Percentiles rank a stretch among this genome's conserved stretches.
Evolutionary conservation across 2,113 vertebrate species (phyloP).

Genomic region (Hemichromis elongatus): DNA sequence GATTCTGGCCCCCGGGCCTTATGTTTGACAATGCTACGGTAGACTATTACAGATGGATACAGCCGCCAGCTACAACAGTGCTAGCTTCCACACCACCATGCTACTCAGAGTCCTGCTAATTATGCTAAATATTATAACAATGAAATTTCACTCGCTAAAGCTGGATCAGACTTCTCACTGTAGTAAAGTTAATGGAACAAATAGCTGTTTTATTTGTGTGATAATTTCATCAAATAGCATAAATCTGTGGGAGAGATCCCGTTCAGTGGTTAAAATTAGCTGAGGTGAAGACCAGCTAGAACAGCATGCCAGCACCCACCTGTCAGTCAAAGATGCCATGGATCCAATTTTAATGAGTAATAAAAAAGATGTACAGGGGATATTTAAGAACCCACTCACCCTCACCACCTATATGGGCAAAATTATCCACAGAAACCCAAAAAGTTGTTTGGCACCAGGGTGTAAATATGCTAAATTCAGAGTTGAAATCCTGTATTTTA

Average conservation of each 20-base stretch:
- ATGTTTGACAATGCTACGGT: too few species aligned
- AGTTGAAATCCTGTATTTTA: neutral
- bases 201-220: too few species aligned
- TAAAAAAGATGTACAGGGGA: neutral
- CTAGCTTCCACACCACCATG: too few species aligned
- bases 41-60: too few species aligned
- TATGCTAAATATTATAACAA: too few species aligned
- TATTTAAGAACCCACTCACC: neutral
- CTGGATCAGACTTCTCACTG: too few species aligned
- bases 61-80: too few species aligned
- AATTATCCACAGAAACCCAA: neutral
- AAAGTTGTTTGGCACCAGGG: neutral
- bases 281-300: neutral
- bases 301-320: neutral
- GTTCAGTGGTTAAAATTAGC: neutral
- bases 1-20: too few species aligned
- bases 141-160: too few species aligned
- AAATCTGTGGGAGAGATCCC: neutral
- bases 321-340: neutral
- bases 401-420: neutral
- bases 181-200: too few species aligned
- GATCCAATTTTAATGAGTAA: neutral
- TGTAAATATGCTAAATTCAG: neutral
- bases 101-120: too few species aligned
- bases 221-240: neutral